Evolutionary conservation across 1,140 invertebrate species (phyloP).

Genomic region (Bombus polaris): DNA sequence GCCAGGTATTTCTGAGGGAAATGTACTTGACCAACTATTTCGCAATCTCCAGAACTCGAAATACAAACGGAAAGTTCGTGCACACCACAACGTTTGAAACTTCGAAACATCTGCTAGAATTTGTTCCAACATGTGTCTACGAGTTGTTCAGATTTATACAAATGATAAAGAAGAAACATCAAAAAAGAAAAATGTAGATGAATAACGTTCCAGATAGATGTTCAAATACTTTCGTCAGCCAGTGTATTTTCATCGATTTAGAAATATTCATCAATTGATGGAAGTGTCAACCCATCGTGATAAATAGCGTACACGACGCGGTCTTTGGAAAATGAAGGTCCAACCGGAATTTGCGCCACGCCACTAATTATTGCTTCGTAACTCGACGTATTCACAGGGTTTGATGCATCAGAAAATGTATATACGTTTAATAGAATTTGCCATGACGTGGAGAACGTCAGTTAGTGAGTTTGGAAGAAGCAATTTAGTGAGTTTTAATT

Average conservation of each 20-base stretch:
- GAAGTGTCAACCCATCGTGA: not conserved
- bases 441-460: not conserved
- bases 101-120: slow-evolving; percentile 5
- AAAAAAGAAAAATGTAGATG: too few relatives aligned
- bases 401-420: not conserved
- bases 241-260: not conserved
- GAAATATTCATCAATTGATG: not conserved
- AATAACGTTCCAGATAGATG: too few relatives aligned
- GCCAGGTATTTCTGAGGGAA: not conserved
- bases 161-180: too few relatives aligned
- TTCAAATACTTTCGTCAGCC: not conserved
- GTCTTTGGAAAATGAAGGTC: not conserved
- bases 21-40: slow-evolving; percentile 35
- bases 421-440: slow-evolving; percentile 5
- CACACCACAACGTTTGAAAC: not conserved
- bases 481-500: slow-evolving; percentile 4
- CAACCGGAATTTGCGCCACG: not conserved
- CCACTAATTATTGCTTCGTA: slow-evolving; percentile 19
- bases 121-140: not conserved
- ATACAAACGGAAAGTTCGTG: not conserved
- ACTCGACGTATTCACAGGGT: not conserved
- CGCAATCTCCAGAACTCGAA: slow-evolving; percentile 18
- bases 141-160: not conserved
- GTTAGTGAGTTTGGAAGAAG: not conserved
- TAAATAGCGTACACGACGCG: not conserved